Evolutionary conservation across 2,888 invertebrate species (phyloP).

Genomic region (Scaptomyza cyrtandrae): DNA sequence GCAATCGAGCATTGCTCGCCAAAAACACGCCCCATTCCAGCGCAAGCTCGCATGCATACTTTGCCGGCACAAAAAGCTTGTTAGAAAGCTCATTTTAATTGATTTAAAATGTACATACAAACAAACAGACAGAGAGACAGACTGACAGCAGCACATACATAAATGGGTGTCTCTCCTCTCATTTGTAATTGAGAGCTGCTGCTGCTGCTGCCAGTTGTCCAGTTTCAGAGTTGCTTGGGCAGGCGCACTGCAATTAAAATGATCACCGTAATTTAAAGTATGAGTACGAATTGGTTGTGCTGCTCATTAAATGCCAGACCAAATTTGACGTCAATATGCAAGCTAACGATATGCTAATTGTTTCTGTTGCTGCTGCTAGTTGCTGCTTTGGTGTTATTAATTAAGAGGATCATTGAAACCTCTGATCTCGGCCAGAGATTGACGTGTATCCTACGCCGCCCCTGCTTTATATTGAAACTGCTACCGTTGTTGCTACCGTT

Average conservation of each 20-base stretch:
- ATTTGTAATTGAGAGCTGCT: slow-evolving; percentile 41
- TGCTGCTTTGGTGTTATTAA: slow-evolving; percentile 64
- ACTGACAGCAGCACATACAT: slow-evolving; percentile 1
- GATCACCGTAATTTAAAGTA: slow-evolving; percentile 75
- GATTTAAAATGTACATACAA: slow-evolving; percentile 52
- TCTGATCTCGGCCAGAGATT: slow-evolving; percentile 71
- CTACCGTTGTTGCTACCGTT: slow-evolving; percentile 50
- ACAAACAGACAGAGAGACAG: slow-evolving; percentile 10
- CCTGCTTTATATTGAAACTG: slow-evolving; percentile 20
- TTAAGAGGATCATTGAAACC: slow-evolving; percentile 72
- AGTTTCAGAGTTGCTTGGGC: slow-evolving; percentile 30
- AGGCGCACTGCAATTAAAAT: slow-evolving; percentile 81
- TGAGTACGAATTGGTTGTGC: slow-evolving; percentile 57
- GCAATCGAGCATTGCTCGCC: slow-evolving; percentile 48
- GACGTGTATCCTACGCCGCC: slow-evolving; percentile 70
- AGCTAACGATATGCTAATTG: slow-evolving; percentile 78
- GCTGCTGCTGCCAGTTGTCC: slow-evolving; percentile 11
- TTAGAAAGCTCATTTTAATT: slow-evolving; percentile 65
- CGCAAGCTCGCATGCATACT: slow-evolving; percentile 29
- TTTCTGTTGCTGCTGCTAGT: slow-evolving; percentile 37
- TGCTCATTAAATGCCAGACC: slow-evolving; percentile 56
- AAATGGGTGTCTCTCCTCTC: slow-evolving; percentile 16
- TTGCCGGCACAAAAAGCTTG: slow-evolving; percentile 41
- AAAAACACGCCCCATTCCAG: slow-evolving; percentile 57
- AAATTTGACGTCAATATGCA: slow-evolving; percentile 80